Evolutionary conservation across 2,113 vertebrate species (phyloP).

Genomic region (Bolborhynchus lineola): DNA sequence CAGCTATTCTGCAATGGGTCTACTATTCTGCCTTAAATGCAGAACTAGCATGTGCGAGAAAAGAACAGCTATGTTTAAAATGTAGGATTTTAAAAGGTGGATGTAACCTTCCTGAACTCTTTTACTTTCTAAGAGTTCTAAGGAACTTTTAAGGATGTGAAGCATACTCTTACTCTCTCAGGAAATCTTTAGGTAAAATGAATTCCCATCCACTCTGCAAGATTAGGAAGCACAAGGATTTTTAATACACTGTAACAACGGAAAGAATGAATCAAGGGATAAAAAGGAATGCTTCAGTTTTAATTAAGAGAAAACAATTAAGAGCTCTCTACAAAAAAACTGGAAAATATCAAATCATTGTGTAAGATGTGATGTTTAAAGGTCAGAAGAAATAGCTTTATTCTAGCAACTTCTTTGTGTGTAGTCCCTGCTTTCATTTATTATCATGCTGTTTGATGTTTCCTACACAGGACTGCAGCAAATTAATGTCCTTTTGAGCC

Average conservation of each 20-base stretch:
- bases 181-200: neutral
- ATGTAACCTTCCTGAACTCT: neutral
- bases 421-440: neutral
- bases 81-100: neutral
- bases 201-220: neutral
- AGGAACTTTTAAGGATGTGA: neutral
- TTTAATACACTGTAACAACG: neutral
- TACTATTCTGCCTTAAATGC: neutral
- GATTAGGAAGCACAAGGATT: neutral
- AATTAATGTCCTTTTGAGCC: neutral
- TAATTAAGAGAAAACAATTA: neutral
- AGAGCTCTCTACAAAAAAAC: neutral
- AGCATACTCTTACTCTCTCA: neutral
- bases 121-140: neutral
- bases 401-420: neutral
- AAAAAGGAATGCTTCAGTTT: neutral
- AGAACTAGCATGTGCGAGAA: neutral
- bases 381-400: neutral
- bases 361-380: neutral
- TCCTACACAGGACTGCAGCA: neutral
- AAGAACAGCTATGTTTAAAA: neutral
- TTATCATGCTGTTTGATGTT: neutral
- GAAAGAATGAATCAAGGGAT: neutral
- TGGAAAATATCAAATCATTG: neutral
- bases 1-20: neutral